These are phyloP conservation scores for Phylloscopus whistleri DNA, from an alignment of 2,113 vertebrate species.

Conservation along the genomic window DNA sequence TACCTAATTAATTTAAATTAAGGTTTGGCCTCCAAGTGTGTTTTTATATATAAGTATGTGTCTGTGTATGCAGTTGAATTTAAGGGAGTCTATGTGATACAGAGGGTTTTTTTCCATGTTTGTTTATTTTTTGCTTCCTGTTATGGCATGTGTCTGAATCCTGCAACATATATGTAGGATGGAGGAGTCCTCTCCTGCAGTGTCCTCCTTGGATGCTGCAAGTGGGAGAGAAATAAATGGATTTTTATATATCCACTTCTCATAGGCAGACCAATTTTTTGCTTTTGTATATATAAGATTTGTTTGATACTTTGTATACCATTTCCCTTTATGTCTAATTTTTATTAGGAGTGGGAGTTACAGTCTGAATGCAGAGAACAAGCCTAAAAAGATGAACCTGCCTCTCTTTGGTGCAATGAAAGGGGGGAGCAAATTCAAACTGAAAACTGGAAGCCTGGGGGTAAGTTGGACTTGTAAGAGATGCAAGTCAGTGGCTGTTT, in stretches of 20 bases:
- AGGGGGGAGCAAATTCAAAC: constrained; percentile 93
- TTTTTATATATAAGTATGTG: not conserved
- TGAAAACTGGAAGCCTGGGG: constrained; percentile 94
- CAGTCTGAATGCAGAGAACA: constrained; percentile 66
- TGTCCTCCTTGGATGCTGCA: not conserved
- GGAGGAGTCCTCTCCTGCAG: not conserved
- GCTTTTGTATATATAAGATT: not conserved
- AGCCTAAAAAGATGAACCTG: constrained; percentile 82
- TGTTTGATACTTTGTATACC: not conserved
- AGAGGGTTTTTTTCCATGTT: not conserved
- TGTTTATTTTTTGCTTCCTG: not conserved
- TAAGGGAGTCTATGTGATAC: not conserved
- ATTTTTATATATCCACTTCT: not conserved
- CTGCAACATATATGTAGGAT: not conserved
- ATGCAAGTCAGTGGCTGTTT: not conserved
- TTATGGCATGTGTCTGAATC: not conserved
- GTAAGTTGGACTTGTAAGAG: constrained; percentile 66
- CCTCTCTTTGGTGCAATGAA: constrained; percentile 98
- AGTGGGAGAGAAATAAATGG: not conserved
- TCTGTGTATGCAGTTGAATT: not conserved
- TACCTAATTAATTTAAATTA: not conserved
- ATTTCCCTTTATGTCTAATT: constrained; percentile 6
- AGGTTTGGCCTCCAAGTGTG: not conserved
- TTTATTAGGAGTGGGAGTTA: constrained; percentile 58
- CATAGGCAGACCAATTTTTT: not conserved